These are phyloP conservation scores for Merops nubicus DNA, from an alignment of 2,113 vertebrate species.

Conservation along the genomic window DNA sequence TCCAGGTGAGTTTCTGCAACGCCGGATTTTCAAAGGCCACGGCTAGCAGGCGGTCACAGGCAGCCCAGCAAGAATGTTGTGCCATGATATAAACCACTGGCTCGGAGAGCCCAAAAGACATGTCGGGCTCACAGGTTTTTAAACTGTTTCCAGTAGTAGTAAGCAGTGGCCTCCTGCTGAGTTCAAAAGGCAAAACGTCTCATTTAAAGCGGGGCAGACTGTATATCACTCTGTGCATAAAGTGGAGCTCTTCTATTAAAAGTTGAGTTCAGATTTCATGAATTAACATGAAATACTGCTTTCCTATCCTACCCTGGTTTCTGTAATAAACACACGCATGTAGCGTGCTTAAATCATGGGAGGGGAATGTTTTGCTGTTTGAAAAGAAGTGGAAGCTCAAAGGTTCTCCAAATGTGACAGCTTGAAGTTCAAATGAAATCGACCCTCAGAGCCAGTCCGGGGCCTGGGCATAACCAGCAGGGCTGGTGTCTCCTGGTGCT, in stretches of 20 bases:
- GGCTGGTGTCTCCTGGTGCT: neutral
- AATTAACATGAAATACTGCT: slow-evolving; percentile 54
- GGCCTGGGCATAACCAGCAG: neutral
- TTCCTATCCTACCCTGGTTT: slow-evolving; percentile 48
- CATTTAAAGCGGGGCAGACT: neutral
- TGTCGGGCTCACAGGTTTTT: neutral
- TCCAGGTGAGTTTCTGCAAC: neutral
- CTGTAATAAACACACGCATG: slow-evolving; percentile 29
- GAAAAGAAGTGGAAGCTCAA: neutral
- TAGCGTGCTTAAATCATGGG: neutral
- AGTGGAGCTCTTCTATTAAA: slow-evolving; percentile 60
- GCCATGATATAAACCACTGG: slow-evolving; percentile 4
- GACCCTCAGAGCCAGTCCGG: neutral
- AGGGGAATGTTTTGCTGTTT: neutral
- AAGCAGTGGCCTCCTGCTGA: slow-evolving; percentile 54
- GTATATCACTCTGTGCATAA: slow-evolving; percentile 58
- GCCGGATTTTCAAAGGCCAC: neutral
- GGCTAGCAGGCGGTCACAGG: neutral
- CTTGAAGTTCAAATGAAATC: neutral
- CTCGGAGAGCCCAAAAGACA: neutral
- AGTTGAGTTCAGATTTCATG: slow-evolving; percentile 62
- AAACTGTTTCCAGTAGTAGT: slow-evolving; percentile 52
- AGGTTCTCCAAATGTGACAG: neutral
- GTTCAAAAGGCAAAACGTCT: slow-evolving; percentile 65
- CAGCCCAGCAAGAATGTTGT: slow-evolving; percentile 6